Evolutionary conservation across 2,888 invertebrate species (phyloP).

Genomic region (Caenorhabditis zanzibari): DNA sequence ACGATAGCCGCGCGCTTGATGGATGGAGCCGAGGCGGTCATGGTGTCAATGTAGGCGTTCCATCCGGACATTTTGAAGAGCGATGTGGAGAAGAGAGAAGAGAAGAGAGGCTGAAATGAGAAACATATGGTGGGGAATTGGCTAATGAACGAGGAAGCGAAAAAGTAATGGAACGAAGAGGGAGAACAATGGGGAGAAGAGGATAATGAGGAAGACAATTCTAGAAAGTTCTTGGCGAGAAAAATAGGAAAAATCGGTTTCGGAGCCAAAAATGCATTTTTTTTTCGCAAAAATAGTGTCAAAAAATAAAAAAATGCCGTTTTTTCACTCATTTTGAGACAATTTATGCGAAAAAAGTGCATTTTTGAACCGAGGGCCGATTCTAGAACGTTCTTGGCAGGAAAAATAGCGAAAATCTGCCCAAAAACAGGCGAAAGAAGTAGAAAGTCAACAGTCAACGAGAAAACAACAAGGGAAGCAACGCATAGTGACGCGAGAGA

Average conservation of each 20-base stretch:
- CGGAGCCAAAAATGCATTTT: too few relatives aligned
- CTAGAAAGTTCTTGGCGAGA: too few relatives aligned
- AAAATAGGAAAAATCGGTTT: neutral
- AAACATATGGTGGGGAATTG: constrained; percentile 23
- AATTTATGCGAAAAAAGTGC: too few relatives aligned
- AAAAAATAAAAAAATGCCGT: neutral
- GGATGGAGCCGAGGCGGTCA: constrained; percentile 70
- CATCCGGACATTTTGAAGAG: constrained; percentile 79
- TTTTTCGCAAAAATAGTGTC: neutral
- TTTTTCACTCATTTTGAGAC: too few relatives aligned
- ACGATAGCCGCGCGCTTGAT: constrained; percentile 82
- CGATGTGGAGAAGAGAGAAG: neutral
- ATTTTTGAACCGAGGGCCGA: neutral
- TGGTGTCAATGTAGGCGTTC: constrained; percentile 79
- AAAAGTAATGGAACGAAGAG: neutral
- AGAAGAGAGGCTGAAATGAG: constrained; percentile 40
- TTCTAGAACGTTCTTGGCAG: neutral
- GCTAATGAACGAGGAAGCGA: neutral
- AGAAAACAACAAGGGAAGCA: neutral
- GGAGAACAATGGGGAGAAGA: neutral
- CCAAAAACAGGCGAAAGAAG: neutral
- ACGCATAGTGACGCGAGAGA: neutral
- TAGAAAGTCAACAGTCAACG: neutral
- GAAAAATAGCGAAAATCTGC: too few relatives aligned
- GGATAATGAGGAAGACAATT: constrained; percentile 1